These are phyloP conservation scores for Mercenaria mercenaria DNA, from an alignment of 1,140 invertebrate genomes.

Conservation along the genomic window DNA sequence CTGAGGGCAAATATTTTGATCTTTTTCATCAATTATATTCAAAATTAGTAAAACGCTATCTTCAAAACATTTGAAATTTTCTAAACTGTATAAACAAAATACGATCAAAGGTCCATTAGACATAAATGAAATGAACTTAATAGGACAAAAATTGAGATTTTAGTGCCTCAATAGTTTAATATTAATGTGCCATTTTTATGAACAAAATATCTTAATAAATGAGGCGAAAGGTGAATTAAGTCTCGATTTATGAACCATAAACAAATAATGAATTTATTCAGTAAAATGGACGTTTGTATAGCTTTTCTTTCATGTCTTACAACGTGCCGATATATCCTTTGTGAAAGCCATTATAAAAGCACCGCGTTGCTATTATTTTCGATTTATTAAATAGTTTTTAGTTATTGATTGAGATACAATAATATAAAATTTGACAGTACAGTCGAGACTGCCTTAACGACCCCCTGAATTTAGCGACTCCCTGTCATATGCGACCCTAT, in stretches of 20 bases:
- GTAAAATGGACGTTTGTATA: conserved; percentile 31
- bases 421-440: too few relatives aligned
- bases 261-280: conserved; percentile 34
- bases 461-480: too few relatives aligned
- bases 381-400: conserved; percentile 32
- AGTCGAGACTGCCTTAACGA: too few relatives aligned
- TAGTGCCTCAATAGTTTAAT: conserved; percentile 3
- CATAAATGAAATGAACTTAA: neutral
- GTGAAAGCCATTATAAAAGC: neutral
- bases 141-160: neutral
- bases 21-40: too few relatives aligned
- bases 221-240: conserved; percentile 4
- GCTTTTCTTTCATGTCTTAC: neutral
- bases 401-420: conserved; percentile 15
- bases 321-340: conserved; percentile 3
- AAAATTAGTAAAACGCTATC: too few relatives aligned
- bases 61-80: too few relatives aligned
- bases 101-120: neutral
- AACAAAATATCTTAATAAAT: conserved; percentile 40
- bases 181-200: conserved; percentile 30
- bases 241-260: conserved; percentile 17
- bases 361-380: neutral
- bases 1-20: too few relatives aligned
- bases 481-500: too few relatives aligned
- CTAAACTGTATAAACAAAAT: too few relatives aligned